Evolutionary conservation across 2,113 vertebrate genomes (phyloP), one percentile per base, ranked within the genome.

Genomic region (Stegostoma tigrinum): DNA sequence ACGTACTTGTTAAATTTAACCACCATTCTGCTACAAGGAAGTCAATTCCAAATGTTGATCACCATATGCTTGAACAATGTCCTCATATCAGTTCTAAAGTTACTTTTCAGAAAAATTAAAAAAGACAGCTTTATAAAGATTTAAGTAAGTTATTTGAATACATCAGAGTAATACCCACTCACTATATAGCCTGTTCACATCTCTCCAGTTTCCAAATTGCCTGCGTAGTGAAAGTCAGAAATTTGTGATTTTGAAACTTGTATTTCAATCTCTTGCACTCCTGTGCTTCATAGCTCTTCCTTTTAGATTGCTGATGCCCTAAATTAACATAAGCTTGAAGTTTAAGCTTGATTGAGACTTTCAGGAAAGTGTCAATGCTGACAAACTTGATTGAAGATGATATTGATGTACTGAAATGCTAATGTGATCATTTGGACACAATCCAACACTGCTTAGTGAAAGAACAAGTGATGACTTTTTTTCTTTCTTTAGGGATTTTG

Each of bases 401-500:
- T 93, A 93, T 38, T 93, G 61, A 93, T 91, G 89, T 61, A 8
- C 61, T 19, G 5, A 66, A 42, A 93, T 93, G 89, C 89, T 93
- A 93, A 93, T 93, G 17, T 66, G 34, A 38, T n/a, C 34, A 38
- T 7, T 66, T 93, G 61, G 61, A 93, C 61, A 93, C n/a, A 6
- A 66, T 93, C 64, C 61, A 93, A 19, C 89, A 38, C 34, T 45
- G 38, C 89, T 93, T 66, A 66, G 34, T 66, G 61, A 5, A 64
- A 90, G 87, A 90, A 90, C 87, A 66, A 93, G 89, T 67, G 89
- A 93, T 66, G 89, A 66, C 89, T 93, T 93, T 93, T 61, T 66
- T 87, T 87, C 85, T 34, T 93, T 66, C 61, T 93, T 93, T 64
- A n/a, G 89, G 89, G 89, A 66, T 66, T 93, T 66, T 93, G 61